Evolutionary conservation across 2,888 invertebrate genomes (phyloP), one percentile per base, ranked within the genome.

Genomic region (Xanthorhoe designata): DNA sequence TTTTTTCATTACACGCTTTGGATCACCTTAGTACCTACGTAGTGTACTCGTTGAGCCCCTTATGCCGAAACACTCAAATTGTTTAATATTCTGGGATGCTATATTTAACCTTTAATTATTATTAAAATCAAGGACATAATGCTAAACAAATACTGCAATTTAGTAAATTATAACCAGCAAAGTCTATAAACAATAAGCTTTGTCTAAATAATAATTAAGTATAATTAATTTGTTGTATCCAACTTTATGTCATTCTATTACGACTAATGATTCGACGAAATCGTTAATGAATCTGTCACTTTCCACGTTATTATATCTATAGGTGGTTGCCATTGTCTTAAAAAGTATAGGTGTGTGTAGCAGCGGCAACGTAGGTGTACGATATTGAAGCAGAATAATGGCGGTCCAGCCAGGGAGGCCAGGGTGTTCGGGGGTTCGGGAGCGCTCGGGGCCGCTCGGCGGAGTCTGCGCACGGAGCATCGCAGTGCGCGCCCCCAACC

Each of bases 401-500:
- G 73, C 62, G 71, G 69, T 73, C 75, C 74, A 68, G 69, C 52
- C 47, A 51, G 72, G 70, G 73, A 71, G 70, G 72, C 71, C 77
- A 70, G 73, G 75, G 77, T 70, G 75, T 72, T 86, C 85, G 73
- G 75, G 77, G 69, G 75, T 72, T 86, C 85, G 85, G 77, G 69
- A 65, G 69, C 67, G 73, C 68, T 89, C 89, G 90, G 83, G 72
- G 68, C 74, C 70, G 72, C 71, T 87, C 87, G 89, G 79, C 69
- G 78, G 88, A 85, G 86, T 76, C 79, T 89, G 87, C 90, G 85
- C 82, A 67, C 59, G 67, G 60, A 61, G 67, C 76, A 73, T 61
- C 74, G 77, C 81, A 76, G 73, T 80, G 78, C 82, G 83, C 84
- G 87, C 88, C 89, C 83, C 71, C 78, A 68, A 77, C 79, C 82